Base-by-base conservation (phyloP, 2,888 invertebrate genomes). In the Caenorhabditis zanzibari region DNA sequence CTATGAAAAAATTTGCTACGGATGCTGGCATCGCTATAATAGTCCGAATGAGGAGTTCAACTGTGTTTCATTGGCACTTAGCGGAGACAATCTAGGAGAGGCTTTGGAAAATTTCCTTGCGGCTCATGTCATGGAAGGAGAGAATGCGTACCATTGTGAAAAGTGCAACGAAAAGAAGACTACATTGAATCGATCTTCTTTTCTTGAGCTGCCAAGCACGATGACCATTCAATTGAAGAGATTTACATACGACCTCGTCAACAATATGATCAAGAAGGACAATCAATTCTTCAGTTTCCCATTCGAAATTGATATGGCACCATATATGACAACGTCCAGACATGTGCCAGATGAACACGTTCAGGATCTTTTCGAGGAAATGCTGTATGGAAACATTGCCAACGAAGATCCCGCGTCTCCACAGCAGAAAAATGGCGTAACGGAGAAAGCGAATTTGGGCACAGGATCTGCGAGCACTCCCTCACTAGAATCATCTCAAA, bases 71-170 rank as follows among this genome's bases (percentile, higher is more conserved):
- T 54, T 86, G 59, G 86, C 85, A 6, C 49, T 86, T 32, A 80
- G 82, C 47, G 86, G 86, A 12, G 77, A 80, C 24, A 82, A 74
- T 66, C 76, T 84, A 19, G 85, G 81, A 49, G 85, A 84, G 16
- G 77, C 77, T 7, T 89, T 94, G 38, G 93, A 93, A 71, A 94
- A 94, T 91, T 94, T 94, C 92, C 93, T 94, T 2, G 93, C 93
- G 83, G 94, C 93, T 16, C 94, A 94, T 86, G 90, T 94, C 24
- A 89, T 94, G 81, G 94, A 94, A 86, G 94, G 94, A n/a, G 94
- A 94, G 86, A 94, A 94, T 91, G 94, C 94, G 9, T 94, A 94
- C 89, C 93, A 93, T 85, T 94, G 94, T 92, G 94, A 94, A 87
- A 93, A 93, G 85, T 94, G 94, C 91, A 92, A 93, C 41, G 92